phyloP scores from a whole-genome alignment of 2,113 vertebrate species.

The Myrmophylax atrothorax region DNA sequence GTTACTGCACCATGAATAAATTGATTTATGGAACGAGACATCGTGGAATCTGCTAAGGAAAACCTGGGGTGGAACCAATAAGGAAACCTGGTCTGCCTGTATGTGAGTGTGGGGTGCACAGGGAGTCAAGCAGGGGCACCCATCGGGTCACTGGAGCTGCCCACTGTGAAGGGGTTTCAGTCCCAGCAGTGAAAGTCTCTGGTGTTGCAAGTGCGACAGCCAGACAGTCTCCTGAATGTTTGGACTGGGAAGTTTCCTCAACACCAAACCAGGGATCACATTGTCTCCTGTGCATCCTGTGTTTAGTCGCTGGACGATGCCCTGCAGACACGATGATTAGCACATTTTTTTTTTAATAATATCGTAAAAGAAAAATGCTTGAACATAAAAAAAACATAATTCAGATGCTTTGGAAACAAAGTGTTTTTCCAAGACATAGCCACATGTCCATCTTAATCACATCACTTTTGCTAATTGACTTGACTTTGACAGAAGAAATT shows the following conservation, averaged over 20 bases:
- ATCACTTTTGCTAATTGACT: not conserved
- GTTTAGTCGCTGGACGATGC: not conserved
- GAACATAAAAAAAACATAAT: not conserved
- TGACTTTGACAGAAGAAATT: not conserved
- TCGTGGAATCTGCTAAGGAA: not conserved
- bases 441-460: not conserved
- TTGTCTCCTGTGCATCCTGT: not conserved
- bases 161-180: not conserved
- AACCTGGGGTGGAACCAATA: not conserved
- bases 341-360: not conserved
- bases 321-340: not conserved
- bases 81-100: not conserved
- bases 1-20: not conserved
- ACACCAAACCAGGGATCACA: not conserved
- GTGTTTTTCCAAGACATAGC: not conserved
- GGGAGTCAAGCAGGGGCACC: not conserved
- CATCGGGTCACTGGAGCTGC: not conserved
- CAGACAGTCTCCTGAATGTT: not conserved
- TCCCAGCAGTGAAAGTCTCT: not conserved
- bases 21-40: not conserved
- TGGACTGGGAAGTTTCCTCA: not conserved
- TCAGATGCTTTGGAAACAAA: not conserved
- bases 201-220: not conserved
- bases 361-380: not conserved
- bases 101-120: not conserved